Conservation (phyloP, 2,113 vertebrate species). For the Syngnathus typhle region DNA sequence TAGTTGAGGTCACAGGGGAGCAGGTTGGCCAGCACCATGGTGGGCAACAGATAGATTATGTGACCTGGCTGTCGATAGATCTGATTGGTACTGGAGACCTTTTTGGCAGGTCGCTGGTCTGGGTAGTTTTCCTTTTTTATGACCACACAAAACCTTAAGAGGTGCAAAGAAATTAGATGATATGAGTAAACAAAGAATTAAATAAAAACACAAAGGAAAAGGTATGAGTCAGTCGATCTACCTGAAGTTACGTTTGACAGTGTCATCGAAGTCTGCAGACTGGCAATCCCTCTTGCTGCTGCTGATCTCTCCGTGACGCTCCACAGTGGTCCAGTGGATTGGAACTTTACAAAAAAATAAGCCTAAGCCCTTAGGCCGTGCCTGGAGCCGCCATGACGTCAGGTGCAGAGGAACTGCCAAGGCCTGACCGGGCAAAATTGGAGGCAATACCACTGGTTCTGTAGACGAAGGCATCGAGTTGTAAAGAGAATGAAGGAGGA, state of each 20-base stretch:
- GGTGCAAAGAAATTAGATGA: neutral
- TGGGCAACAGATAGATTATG: conserved; percentile 88
- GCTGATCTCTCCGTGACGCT: conserved; percentile 79
- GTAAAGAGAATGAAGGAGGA: neutral
- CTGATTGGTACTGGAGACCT: conserved; percentile 83
- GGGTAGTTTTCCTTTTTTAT: conserved; percentile 97
- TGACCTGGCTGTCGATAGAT: conserved; percentile 96
- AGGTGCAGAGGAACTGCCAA: conserved; percentile 88
- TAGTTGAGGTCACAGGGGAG: conserved; percentile 91
- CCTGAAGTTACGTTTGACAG: conserved; percentile 83
- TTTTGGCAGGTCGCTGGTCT: conserved; percentile 87
- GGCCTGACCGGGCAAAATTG: conserved; percentile 85
- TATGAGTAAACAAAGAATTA: neutral
- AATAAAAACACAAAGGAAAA: neutral
- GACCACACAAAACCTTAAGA: conserved; percentile 88
- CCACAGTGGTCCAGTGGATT: conserved; percentile 94
- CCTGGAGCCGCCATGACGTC: conserved; percentile 93
- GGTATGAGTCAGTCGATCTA: conserved; percentile 28
- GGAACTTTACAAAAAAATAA: conserved; percentile 94
- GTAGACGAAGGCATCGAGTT: conserved; percentile 15
- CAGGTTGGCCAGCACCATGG: conserved; percentile 87
- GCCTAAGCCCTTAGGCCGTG: conserved; percentile 87
- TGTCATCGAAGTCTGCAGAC: conserved; percentile 82
- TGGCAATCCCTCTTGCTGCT: conserved; percentile 94
- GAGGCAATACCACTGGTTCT: conserved; percentile 93